Evolutionary conservation across 2,888 invertebrate genomes (phyloP), one percentile per base, ranked within the genome.

Genomic region (Morinoia aosen): DNA sequence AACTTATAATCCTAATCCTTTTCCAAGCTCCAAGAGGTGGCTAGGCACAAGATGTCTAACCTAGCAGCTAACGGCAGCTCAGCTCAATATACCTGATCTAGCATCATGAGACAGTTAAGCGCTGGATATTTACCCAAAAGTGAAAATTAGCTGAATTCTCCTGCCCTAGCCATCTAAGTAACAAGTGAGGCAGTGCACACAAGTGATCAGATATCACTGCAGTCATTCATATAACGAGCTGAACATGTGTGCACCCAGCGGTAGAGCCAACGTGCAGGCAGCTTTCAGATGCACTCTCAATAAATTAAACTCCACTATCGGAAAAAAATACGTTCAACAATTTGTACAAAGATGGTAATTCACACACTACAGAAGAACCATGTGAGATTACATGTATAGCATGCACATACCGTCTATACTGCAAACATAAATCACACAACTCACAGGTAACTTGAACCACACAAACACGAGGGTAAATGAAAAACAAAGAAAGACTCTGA

Each of bases 401-500:
- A 95, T 91, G 76, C 64, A 95, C 56, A 19, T 61, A 61, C 61
- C 5, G 61, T 25, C 14, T 76, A 76, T 76, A 76, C 25, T 76
- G 76, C 8, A 33, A 76, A 33, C 76, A 10, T 19, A 33, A 64
- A 33, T 76, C 19, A 76, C 76, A 76, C 19, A 76, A 76, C 76
- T 76, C 8, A 19, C 12, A 16, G 16, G 19, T 61, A 12, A 61
- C 61, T 61, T 76, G 76, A 76, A 39, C 58, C 88, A 90, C 57
- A 95, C 40, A 94, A 95, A 61, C 88, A 48, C 58, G 58, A 95
- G 88, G 94, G 94, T 90, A 88, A 88, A 95, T 94, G 76, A 61
- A 95, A 90, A 91, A 91, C n/a, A 93, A 96, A 33, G 88, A 96
- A 95, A 95, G 64, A 91, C 39, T 64, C 76, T 76, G 76, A 76